Evolutionary conservation across 2,797 vertebrate genomes (phyloP), one percentile per base, ranked within the genome.

Genomic region (Monodelphis domestica): DNA sequence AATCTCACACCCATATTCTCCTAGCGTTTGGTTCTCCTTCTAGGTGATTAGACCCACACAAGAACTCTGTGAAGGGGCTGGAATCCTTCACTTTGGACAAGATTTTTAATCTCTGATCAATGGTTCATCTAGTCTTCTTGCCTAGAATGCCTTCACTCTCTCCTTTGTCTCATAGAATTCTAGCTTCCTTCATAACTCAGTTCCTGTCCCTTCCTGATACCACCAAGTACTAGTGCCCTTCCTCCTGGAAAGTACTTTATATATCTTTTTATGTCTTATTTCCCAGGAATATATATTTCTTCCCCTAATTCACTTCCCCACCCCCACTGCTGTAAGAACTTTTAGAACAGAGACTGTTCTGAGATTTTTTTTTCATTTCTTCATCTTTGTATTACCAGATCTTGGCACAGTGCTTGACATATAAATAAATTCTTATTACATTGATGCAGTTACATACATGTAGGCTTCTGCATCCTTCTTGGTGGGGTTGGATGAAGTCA

Each of bases 261-360:
- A 63, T 63, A 63, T n/a, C 59, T n/a, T 5, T 63, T 63, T 33
- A 63, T 30, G 5, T 63, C n/a, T 63, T 0, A 63, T 63, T 63
- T 12, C 57, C n/a, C n/a, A n/a, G n/a, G n/a, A n/a, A 9, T 59
- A 12, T 59, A 29, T 59, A 12, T 59, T 0, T 63, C 4, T 2
- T 57, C 12, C 29, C 3, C 57, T 30, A 30, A 30, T 63, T 12
- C 11, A 28, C 3, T 1, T 12, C n/a, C n/a, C n/a, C 3, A 1
- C 12, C 1, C 3, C 30, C 30, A n/a, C 2, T 15, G 1, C 0
- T 12, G 1, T n/a, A 63, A n/a, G 12, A 63, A 33, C 6, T 63
- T 63, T 63, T n/a, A 63, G 30, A 30, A 14, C 57, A 63, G 57
- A 63, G 30, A 63, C 12, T 15, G 12, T n/a, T 63, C 33, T n/a